Conservation (phyloP, 2,113 vertebrate genomes). For the Lasiurus borealis region DNA sequence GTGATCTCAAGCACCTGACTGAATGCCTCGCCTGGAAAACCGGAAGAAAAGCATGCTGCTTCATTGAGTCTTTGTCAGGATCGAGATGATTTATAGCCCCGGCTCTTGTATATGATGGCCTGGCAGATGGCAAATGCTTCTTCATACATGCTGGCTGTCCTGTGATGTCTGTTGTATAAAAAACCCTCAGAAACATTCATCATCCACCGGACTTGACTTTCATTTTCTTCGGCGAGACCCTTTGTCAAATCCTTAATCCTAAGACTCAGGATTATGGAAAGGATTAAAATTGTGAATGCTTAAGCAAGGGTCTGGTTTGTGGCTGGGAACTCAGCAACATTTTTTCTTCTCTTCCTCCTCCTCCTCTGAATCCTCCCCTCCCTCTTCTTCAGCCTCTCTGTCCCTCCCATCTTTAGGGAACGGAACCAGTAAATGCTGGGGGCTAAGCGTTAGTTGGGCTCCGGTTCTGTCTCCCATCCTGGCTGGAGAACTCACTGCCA, state of each 20-base stretch:
- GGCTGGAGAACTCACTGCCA: too few species aligned
- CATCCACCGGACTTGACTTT: background rate
- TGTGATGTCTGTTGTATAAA: background rate
- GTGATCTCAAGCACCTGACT: background rate
- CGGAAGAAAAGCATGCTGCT: background rate
- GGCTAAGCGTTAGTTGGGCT: too few species aligned
- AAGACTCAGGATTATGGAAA: background rate
- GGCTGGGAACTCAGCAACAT: background rate
- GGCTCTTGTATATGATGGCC: background rate
- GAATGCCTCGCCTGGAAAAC: background rate
- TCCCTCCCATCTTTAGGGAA: too few species aligned
- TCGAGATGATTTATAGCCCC: background rate
- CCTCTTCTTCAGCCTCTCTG: too few species aligned
- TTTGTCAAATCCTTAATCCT: slow-evolving; percentile 6
- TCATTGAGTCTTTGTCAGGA: background rate
- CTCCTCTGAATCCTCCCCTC: background rate
- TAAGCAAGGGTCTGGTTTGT: background rate
- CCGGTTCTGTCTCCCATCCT: too few species aligned
- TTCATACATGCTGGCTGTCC: background rate
- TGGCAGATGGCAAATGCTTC: background rate
- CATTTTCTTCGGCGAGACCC: background rate
- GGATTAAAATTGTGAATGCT: background rate
- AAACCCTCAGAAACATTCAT: background rate
- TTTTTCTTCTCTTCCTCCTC: background rate
- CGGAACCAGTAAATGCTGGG: too few species aligned